Conservation (phyloP, 2,113 vertebrate species). For the Tyto alba region DNA sequence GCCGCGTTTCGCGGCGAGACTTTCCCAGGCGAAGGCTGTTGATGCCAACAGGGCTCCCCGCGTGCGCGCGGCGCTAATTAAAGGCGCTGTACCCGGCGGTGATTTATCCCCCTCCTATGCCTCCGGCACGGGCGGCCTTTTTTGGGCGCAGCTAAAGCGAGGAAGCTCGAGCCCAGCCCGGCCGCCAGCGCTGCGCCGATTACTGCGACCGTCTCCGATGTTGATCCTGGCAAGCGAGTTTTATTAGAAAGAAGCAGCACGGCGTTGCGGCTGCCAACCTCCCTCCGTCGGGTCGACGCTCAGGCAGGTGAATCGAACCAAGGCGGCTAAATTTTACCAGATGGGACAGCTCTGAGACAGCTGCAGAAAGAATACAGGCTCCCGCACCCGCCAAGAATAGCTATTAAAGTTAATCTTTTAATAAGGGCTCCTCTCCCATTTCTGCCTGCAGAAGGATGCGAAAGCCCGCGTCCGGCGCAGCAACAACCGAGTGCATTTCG, state of each 20-base stretch:
- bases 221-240: neutral
- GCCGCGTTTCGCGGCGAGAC: neutral
- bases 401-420: slow-evolving; percentile 50
- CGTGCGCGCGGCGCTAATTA: rapidly evolving
- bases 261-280: neutral
- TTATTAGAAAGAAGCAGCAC: slow-evolving; percentile 18
- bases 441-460: slow-evolving; percentile 18
- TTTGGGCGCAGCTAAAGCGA: rapidly evolving
- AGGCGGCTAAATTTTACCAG: slow-evolving; percentile 15
- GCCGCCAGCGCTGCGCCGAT: rapidly evolving
- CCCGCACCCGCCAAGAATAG: neutral
- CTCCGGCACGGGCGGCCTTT: neutral
- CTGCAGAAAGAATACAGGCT: slow-evolving; percentile 43
- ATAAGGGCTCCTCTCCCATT: neutral
- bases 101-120: neutral
- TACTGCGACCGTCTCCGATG: neutral
- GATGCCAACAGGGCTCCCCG: neutral
- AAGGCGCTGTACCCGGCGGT: neutral
- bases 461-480: neutral
- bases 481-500: neutral
- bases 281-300: neutral
- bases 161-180: neutral
- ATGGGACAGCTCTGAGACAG: slow-evolving; percentile 45
- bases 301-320: slow-evolving; percentile 41
- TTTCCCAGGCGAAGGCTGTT: neutral